Evolutionary conservation across 2,797 vertebrate genomes (phyloP).

Genomic region (Aythya fuligula): DNA sequence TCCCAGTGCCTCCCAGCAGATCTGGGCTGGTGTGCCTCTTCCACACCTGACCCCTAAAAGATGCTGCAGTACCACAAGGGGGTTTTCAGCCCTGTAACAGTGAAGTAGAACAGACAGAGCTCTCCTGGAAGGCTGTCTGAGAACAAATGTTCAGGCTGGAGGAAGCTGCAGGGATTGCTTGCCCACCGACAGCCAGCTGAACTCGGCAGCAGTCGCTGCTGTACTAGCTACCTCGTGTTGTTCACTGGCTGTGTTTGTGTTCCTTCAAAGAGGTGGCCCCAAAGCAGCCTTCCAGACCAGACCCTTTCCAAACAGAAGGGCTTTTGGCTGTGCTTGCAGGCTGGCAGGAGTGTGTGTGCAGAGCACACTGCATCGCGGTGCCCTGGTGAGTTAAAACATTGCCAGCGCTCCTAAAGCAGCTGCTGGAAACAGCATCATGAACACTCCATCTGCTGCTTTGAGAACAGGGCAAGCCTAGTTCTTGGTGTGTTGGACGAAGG

Average conservation of each 20-base stretch:
- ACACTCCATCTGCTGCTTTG: background rate
- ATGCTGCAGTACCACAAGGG: background rate
- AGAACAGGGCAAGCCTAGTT: background rate
- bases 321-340: background rate
- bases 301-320: background rate
- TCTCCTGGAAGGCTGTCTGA: background rate
- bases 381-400: rapidly evolving
- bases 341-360: background rate
- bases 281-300: background rate
- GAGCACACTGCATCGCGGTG: background rate
- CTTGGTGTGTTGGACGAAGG: background rate
- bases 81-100: background rate
- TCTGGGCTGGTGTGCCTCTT: background rate
- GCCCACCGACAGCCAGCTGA: rapidly evolving
- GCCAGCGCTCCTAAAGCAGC: background rate
- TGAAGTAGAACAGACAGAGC: background rate
- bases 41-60: background rate
- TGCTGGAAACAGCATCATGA: background rate
- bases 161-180: background rate
- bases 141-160: background rate
- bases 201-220: background rate
- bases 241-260: background rate
- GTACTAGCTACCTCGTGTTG: background rate
- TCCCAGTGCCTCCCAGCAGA: background rate
- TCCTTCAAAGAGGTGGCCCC: background rate